Evolutionary conservation across 2,113 vertebrate species (phyloP).

Genomic region (Picathartes gymnocephalus): DNA sequence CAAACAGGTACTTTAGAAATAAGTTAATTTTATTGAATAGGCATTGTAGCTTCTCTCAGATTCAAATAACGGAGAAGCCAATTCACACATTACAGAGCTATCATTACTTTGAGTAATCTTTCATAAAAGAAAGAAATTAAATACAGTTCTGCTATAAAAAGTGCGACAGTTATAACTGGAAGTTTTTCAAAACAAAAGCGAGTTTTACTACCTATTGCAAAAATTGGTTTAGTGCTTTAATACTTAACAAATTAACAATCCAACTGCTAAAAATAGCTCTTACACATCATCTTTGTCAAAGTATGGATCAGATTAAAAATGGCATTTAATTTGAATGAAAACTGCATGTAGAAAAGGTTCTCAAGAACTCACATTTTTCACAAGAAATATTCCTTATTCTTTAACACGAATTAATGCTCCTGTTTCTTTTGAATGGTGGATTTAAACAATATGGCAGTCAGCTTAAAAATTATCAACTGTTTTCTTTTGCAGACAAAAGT

Average conservation of each 20-base stretch:
- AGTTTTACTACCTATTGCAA: constrained; percentile 75
- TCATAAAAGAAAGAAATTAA: constrained; percentile 79
- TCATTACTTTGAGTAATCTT: constrained; percentile 74
- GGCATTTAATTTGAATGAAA: constrained; percentile 43
- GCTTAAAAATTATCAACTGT: not conserved
- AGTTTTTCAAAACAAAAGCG: constrained; percentile 74
- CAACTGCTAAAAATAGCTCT: constrained; percentile 67
- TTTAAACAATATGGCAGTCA: not conserved
- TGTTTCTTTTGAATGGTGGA: not conserved
- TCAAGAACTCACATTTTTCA: constrained; percentile 22
- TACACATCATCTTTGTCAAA: constrained; percentile 57
- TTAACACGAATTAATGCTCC: not conserved
- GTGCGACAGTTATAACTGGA: constrained; percentile 71
- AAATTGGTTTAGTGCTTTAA: constrained; percentile 72
- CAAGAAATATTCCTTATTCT: constrained; percentile 10
- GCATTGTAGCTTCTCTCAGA: constrained; percentile 68
- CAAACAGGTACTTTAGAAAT: constrained; percentile 66
- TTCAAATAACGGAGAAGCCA: constrained; percentile 69
- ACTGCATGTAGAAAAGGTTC: constrained; percentile 46
- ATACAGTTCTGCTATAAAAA: constrained; percentile 77
- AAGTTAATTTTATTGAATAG: constrained; percentile 75
- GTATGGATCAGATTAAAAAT: constrained; percentile 59
- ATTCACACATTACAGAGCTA: constrained; percentile 74
- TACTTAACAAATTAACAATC: constrained; percentile 70
- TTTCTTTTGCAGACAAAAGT: not conserved